Conservation (phyloP, 2,888 invertebrate genomes). For the Notodromas monacha region DNA sequence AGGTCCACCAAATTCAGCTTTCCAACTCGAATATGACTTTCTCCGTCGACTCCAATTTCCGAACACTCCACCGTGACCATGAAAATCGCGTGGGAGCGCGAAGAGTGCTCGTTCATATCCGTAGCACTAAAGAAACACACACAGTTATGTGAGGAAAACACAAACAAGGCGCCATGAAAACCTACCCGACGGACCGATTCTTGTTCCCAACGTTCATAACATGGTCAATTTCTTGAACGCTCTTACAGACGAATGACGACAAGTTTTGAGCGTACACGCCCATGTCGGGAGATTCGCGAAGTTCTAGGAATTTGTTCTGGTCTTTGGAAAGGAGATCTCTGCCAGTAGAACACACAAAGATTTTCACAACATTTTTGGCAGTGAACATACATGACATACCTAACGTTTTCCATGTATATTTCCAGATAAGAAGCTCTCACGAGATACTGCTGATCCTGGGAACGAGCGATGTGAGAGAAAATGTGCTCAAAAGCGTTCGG, state of each 20-base stretch:
- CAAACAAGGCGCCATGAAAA: conserved; percentile 7
- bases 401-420: conserved; percentile 70
- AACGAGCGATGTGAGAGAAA: conserved; percentile 68
- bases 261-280: conserved; percentile 87
- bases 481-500: conserved; percentile 91
- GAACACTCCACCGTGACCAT: conserved; percentile 88
- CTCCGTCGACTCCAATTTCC: conserved; percentile 27
- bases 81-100: conserved; percentile 89
- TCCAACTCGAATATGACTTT: conserved; percentile 37
- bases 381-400: conserved; percentile 18
- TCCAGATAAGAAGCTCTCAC: conserved; percentile 88
- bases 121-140: conserved; percentile 27
- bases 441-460: conserved; percentile 70
- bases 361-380: not conserved
- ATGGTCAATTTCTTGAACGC: conserved; percentile 55
- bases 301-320: conserved; percentile 30
- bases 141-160: not conserved
- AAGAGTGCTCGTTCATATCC: conserved; percentile 95
- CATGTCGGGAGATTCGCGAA: conserved; percentile 37
- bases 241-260: conserved; percentile 75
- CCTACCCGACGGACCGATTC: conserved; percentile 55
- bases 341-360: conserved; percentile 10
- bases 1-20: conserved; percentile 87
- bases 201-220: conserved; percentile 66
- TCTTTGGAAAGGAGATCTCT: conserved; percentile 37